Evolutionary conservation across 2,113 vertebrate species (phyloP).

Genomic region (Elachura formosa): DNA sequence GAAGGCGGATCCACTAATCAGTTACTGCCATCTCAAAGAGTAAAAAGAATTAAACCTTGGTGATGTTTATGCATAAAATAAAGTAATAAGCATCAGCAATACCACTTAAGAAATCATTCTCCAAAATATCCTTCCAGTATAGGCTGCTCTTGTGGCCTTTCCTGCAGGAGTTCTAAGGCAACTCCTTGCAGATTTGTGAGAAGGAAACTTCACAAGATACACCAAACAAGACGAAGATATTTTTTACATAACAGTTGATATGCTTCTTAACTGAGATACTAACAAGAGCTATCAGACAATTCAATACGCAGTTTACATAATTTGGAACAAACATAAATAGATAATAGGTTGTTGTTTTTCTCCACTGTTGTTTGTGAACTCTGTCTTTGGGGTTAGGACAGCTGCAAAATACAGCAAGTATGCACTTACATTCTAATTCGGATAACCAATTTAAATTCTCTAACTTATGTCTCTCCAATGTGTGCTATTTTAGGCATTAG

Average conservation of each 20-base stretch:
- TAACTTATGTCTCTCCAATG: background rate
- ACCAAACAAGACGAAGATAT: background rate
- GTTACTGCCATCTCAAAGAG: background rate
- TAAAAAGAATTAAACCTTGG: background rate
- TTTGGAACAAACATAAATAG: background rate
- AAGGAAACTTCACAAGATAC: background rate
- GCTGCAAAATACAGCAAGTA: conserved; percentile 1
- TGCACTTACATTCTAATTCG: background rate
- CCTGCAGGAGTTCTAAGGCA: background rate
- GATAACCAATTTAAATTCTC: background rate
- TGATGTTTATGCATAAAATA: background rate
- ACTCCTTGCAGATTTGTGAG: background rate
- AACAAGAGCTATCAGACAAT: background rate
- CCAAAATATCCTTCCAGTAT: background rate
- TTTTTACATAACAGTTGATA: background rate
- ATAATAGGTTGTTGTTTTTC: background rate
- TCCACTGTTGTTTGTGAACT: background rate
- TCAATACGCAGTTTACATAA: background rate
- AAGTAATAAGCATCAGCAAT: background rate
- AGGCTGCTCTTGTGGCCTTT: background rate
- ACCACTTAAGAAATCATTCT: background rate
- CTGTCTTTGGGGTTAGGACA: background rate
- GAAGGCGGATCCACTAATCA: background rate
- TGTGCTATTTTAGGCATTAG: background rate
- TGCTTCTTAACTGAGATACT: background rate